These are phyloP conservation scores for Isurus oxyrinchus DNA, from an alignment of 2,113 vertebrate species.

Conservation along the genomic window DNA sequence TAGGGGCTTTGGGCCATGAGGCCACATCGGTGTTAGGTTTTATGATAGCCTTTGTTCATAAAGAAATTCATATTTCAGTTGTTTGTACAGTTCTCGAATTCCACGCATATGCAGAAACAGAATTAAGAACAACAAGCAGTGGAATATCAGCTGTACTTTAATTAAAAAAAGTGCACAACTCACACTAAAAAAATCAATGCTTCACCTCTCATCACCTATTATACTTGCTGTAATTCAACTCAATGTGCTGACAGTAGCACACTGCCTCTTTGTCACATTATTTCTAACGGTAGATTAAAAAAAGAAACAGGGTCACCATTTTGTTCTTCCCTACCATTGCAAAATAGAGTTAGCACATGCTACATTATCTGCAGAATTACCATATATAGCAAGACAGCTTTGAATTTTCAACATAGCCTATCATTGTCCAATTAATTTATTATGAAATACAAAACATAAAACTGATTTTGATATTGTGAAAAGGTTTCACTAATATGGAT, in stretches of 20 bases:
- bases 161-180: slow-evolving; percentile 20
- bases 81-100: background rate
- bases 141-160: background rate
- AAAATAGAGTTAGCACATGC: background rate
- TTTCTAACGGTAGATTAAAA: background rate
- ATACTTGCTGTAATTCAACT: background rate
- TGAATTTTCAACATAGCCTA: slow-evolving; percentile 4
- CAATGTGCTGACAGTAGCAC: background rate
- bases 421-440: background rate
- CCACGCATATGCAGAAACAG: background rate
- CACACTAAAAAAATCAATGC: background rate
- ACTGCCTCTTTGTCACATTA: background rate
- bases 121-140: background rate
- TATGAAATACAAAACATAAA: background rate
- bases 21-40: background rate
- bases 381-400: background rate
- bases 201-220: background rate
- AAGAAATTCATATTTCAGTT: background rate
- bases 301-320: background rate
- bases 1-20: background rate
- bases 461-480: background rate
- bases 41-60: background rate
- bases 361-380: background rate
- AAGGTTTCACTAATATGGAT: background rate
- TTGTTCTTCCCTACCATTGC: background rate